Conservation (phyloP, 2,113 vertebrate species). For the Octodon degus region DNA sequence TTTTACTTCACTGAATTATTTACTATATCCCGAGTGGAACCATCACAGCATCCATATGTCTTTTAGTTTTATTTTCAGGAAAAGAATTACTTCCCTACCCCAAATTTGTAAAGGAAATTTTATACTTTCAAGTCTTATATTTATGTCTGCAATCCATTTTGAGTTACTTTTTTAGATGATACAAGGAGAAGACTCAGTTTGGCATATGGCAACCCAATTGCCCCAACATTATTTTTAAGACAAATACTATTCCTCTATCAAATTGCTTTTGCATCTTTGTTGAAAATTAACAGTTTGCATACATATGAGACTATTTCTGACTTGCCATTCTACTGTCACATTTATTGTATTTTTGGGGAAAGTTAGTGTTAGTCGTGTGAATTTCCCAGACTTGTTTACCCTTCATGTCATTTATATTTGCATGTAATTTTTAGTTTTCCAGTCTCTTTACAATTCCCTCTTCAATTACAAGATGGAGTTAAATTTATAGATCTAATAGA, state of each 20-base stretch:
- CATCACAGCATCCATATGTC: not conserved
- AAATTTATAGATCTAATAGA: not conserved
- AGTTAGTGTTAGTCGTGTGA: not conserved
- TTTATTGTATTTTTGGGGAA: not conserved
- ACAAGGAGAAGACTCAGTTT: not conserved
- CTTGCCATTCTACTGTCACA: not conserved
- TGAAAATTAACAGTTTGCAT: not conserved
- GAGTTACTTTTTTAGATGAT: not conserved
- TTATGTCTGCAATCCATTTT: not conserved
- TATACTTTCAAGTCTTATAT: not conserved
- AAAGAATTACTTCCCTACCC: not conserved
- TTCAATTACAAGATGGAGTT: not conserved
- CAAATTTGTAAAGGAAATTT: not conserved
- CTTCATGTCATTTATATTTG: not conserved
- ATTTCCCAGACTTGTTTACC: not conserved
- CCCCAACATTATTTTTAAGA: not conserved
- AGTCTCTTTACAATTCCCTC: not conserved
- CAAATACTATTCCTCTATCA: not conserved
- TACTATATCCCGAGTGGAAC: not conserved
- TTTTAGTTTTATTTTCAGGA: constrained; percentile 6
- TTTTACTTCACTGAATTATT: not conserved
- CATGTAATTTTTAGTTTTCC: not conserved
- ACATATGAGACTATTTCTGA: not conserved
- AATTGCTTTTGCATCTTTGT: not conserved
- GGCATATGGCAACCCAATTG: not conserved